Percentiles rank a stretch among this genome's conserved stretches.
phyloP scores from a whole-genome alignment of 1,140 invertebrate species.

The Scylla paramamosain region DNA sequence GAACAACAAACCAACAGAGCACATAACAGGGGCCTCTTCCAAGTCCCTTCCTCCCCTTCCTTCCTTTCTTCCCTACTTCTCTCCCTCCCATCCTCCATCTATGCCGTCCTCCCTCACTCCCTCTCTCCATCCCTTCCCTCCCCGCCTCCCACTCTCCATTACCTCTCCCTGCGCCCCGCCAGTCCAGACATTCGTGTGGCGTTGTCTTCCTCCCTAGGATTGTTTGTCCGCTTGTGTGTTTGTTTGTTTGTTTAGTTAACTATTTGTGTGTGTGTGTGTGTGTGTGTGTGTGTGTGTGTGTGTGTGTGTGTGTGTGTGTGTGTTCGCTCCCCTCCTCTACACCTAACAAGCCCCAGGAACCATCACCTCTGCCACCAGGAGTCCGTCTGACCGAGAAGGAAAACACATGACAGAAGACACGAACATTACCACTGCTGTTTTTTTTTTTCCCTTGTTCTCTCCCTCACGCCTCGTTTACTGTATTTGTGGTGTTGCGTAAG shows the following conservation, averaged over 20 bases:
- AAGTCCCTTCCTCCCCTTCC: background rate
- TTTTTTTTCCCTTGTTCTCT: too few relatives aligned
- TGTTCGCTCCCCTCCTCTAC: too few relatives aligned
- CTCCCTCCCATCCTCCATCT: background rate
- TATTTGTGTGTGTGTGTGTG: background rate
- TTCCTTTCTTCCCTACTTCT: background rate
- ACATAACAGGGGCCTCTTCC: background rate
- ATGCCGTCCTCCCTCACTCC: background rate
- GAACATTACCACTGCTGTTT: too few relatives aligned
- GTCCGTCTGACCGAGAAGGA: too few relatives aligned
- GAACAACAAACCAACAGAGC: slow-evolving; percentile 28
- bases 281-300: slow-evolving; percentile 12
- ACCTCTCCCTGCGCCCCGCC: too few relatives aligned
- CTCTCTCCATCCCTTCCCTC: background rate
- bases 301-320: background rate
- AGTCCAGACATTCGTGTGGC: background rate
- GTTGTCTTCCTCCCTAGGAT: background rate
- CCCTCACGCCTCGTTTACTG: too few relatives aligned
- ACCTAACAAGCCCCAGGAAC: too few relatives aligned
- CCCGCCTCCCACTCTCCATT: background rate
- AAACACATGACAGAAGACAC: too few relatives aligned
- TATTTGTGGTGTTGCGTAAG: too few relatives aligned
- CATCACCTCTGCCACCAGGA: too few relatives aligned
- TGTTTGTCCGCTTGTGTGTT: background rate
- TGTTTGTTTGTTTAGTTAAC: background rate